These are phyloP conservation scores for Girardinus metallicus DNA, from an alignment of 2,797 vertebrate genomes.

Conservation along the genomic window DNA sequence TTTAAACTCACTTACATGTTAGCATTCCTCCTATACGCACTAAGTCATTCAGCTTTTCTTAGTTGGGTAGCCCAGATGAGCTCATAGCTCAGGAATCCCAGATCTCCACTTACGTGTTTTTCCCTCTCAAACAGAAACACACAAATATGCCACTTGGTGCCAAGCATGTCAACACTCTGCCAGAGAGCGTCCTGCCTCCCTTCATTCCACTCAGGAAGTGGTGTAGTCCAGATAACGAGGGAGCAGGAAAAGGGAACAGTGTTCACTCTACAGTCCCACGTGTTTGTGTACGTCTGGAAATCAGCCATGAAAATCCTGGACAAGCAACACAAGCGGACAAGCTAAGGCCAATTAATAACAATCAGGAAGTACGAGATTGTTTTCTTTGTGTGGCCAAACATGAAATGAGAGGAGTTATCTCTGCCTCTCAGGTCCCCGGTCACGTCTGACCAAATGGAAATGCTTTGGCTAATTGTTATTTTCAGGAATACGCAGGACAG, in stretches of 20 bases:
- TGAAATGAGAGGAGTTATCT: conserved; percentile 89
- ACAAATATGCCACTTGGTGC: conserved; percentile 30
- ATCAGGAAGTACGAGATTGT: conserved; percentile 85
- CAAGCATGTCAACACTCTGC: conserved; percentile 57
- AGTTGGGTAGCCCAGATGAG: conserved; percentile 31
- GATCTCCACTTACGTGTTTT: conserved; percentile 14
- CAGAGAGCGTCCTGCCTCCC: conserved; percentile 59
- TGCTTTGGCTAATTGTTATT: conserved; percentile 16
- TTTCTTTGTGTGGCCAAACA: conserved; percentile 84
- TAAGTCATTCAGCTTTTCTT: conserved; percentile 4
- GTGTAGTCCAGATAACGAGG: conserved; percentile 68
- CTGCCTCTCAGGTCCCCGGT: conserved; percentile 84
- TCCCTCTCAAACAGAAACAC: conserved; percentile 17
- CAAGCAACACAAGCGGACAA: conserved; percentile 33
- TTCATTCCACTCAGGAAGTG: conserved; percentile 73
- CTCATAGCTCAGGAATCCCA: conserved; percentile 58
- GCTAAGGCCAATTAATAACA: conserved; percentile 81
- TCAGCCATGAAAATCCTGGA: conserved; percentile 42
- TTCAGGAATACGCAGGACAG: conserved; percentile 19
- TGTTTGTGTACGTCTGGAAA: conserved; percentile 12
- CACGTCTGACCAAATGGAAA: conserved; percentile 36
- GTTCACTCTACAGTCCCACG: conserved; percentile 4
- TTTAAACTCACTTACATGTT: conserved; percentile 4
- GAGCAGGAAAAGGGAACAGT: conserved; percentile 23
- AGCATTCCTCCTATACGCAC: neutral